phyloP scores from a whole-genome alignment of 2,797 vertebrate genomes.

The Hoplostethus atlanticus region DNA sequence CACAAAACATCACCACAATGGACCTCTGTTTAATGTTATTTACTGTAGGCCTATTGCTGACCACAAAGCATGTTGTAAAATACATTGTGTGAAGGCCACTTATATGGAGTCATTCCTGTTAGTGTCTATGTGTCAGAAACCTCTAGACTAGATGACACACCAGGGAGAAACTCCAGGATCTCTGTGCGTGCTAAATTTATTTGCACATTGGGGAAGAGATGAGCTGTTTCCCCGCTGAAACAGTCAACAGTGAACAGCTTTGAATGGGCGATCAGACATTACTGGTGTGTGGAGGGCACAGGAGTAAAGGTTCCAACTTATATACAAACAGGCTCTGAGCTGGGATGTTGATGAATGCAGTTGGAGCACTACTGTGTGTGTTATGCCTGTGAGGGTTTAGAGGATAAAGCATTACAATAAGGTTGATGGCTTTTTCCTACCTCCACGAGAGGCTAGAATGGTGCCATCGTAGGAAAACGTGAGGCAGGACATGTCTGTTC shows the following conservation, averaged over 20 bases:
- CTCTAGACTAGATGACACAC: constrained; percentile 29
- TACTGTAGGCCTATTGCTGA: constrained; percentile 2
- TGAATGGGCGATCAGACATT: constrained; percentile 38
- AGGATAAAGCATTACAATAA: neutral
- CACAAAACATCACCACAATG: neutral
- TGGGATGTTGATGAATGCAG: neutral
- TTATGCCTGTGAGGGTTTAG: neutral
- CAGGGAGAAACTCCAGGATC: neutral
- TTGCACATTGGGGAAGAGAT: constrained; percentile 38
- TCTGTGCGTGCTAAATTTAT: constrained; percentile 25
- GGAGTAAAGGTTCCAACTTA: neutral
- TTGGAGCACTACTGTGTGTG: neutral
- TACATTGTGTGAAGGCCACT: constrained; percentile 28
- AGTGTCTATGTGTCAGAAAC: constrained; percentile 30
- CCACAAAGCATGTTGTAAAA: neutral
- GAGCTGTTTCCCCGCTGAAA: constrained; percentile 10
- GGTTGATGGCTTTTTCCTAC: constrained; percentile 73
- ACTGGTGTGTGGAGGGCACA: constrained; percentile 13
- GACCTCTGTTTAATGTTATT: neutral
- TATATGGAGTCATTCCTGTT: neutral
- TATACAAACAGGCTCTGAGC: neutral
- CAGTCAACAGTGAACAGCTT: constrained; percentile 21
- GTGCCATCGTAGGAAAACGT: constrained; percentile 94
- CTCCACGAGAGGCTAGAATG: constrained; percentile 93
- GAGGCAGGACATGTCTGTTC: constrained; percentile 92